Evolutionary conservation across 1,140 invertebrate genomes (phyloP).

Genomic region (Drosophila cardini): DNA sequence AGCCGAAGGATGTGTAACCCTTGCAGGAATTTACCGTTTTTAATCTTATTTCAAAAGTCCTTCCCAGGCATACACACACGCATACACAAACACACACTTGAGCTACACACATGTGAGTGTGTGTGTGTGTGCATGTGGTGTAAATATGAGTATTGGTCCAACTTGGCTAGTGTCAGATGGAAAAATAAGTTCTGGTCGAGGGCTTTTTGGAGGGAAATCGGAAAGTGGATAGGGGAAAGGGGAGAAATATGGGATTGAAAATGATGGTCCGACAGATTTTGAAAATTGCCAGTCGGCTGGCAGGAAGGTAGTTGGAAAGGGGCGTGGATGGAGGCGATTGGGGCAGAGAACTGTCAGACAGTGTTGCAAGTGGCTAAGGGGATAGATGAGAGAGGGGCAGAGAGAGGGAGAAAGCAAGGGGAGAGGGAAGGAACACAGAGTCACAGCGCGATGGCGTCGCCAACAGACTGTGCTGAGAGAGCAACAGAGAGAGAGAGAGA

Average conservation of each 20-base stretch:
- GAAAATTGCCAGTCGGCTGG: conserved; percentile 62
- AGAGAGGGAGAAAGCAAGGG: no score
- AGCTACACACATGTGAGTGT: conserved; percentile 25
- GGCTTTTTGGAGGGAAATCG: conserved; percentile 29
- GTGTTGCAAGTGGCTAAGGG: conserved; percentile 44
- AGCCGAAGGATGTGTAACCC: conserved; percentile 71
- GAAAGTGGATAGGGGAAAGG: not conserved
- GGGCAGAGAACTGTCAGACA: conserved; percentile 42
- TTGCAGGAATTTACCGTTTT: conserved; percentile 83
- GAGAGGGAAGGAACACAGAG: conserved; percentile 2
- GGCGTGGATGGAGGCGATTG: conserved; percentile 2
- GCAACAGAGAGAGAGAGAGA: not conserved
- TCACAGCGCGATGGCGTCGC: conserved; percentile 37
- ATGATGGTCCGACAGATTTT: conserved; percentile 82
- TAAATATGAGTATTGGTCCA: conserved; percentile 83
- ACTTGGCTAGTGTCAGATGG: conserved; percentile 73
- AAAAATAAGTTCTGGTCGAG: conserved; percentile 78
- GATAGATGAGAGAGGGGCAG: not conserved
- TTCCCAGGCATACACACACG: conserved; percentile 61
- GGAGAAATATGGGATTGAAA: conserved; percentile 63
- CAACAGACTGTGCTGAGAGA: conserved; percentile 3
- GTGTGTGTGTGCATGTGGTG: conserved; percentile 56
- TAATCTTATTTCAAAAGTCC: conserved; percentile 82
- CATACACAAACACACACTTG: conserved; percentile 44
- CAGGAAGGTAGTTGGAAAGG: conserved; percentile 3